phyloP scores from a whole-genome alignment of 2,113 vertebrate species.

The Tringa solitaria region DNA sequence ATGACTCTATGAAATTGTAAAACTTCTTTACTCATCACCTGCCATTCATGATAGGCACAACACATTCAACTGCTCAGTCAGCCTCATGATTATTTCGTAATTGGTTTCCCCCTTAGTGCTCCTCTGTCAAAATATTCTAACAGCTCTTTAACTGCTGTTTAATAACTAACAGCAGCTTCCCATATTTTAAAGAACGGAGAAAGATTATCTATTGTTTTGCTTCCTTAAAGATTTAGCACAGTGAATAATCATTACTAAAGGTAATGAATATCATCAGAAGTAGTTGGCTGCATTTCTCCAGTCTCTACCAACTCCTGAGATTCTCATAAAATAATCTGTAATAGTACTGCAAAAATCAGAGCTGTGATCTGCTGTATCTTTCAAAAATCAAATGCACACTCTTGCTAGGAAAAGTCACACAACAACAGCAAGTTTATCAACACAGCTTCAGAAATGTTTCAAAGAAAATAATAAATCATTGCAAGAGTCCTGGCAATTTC shows the following conservation, averaged over 20 bases:
- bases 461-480: not conserved
- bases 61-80: not conserved
- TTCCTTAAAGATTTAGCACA: not conserved
- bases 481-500: not conserved
- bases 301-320: not conserved
- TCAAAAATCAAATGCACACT: not conserved
- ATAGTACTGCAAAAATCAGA: not conserved
- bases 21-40: constrained; percentile 5
- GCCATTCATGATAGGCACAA: not conserved
- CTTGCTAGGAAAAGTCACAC: not conserved
- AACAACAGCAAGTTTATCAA: not conserved
- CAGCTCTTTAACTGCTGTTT: constrained; percentile 29
- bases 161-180: constrained; percentile 4
- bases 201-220: not conserved
- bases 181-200: constrained; percentile 12
- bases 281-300: not conserved
- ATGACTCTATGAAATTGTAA: not conserved
- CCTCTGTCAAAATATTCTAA: constrained; percentile 24
- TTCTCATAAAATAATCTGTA: not conserved
- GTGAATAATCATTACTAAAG: not conserved
- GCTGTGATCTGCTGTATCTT: not conserved
- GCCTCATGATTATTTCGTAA: constrained; percentile 12
- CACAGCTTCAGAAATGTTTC: not conserved
- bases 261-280: not conserved
- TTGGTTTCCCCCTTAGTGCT: constrained; percentile 4